Conservation (phyloP, 2,888 invertebrate species). For the Phengaris alcon region DNA sequence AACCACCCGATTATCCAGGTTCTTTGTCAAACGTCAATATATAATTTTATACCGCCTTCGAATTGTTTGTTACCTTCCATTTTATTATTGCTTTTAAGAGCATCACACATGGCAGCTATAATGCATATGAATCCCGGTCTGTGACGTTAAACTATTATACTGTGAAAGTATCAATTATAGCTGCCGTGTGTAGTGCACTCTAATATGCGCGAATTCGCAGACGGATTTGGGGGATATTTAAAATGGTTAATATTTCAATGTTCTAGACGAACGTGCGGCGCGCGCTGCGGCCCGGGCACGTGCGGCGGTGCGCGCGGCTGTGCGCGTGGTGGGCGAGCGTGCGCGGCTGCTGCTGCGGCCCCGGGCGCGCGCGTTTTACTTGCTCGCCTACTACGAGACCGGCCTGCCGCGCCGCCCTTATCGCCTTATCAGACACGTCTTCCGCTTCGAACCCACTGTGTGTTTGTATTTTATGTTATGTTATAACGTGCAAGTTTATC, state of each 20-base stretch:
- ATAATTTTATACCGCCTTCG: no score
- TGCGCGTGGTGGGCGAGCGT: slow-evolving; percentile 41
- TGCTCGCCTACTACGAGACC: slow-evolving; percentile 66
- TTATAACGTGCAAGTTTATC: not conserved
- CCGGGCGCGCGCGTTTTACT: slow-evolving; percentile 47
- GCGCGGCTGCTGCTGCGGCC: slow-evolving; percentile 56
- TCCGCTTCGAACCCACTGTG: slow-evolving; percentile 55
- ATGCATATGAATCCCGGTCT: no score
- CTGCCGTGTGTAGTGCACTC: no score
- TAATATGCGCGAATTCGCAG: no score
- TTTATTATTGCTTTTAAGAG: no score
- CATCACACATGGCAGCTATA: no score
- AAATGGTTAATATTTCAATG: not conserved
- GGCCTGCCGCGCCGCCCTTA: slow-evolving; percentile 47
- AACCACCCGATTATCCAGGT: slow-evolving; percentile 72
- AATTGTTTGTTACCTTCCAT: no score
- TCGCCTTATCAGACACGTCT: slow-evolving; percentile 63
- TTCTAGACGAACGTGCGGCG: slow-evolving; percentile 61
- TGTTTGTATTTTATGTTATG: slow-evolving; percentile 37
- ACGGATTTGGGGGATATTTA: no score
- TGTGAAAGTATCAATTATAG: no score
- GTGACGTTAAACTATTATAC: no score
- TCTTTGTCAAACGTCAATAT: not conserved
- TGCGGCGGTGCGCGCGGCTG: slow-evolving; percentile 44
- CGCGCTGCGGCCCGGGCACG: slow-evolving; percentile 48